Base-by-base conservation (phyloP, 1,140 invertebrate genomes). In the Philopotamus ludificatus region DNA sequence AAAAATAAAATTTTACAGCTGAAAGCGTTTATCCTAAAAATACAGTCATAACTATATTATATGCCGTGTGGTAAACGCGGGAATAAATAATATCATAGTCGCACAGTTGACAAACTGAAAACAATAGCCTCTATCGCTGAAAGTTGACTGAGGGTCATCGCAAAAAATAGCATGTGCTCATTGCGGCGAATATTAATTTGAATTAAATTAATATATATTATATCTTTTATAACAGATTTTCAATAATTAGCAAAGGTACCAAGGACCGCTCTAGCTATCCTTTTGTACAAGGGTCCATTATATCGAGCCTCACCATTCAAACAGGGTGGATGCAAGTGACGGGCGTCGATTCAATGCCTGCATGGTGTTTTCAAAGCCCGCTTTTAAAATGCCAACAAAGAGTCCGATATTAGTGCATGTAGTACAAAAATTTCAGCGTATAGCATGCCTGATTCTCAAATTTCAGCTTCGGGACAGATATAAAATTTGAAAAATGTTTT, bases 101-200 rank as follows among this genome's bases (percentile, higher is more conserved):
- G 41, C 61, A 68, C 66, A 68, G 66, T 64, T 54, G 61, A 68
- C 66, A 63, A 64, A 60, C 55, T 64, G 49, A 68, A 68, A 68
- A 68, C 66, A 68, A 68, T 68, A 28, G 45, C 26, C 60, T 23
- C 16, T 68, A 64, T 68, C 66, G 55, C 61, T 59, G 28, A 68
- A 68, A 68, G 47, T 68, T 51, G 47, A 60, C 55, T 41, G 49
- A 22, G 25, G 23, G 28, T 12, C 28, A 34, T 34, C 28, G 12
- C 28, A 34, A 12, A 34, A 34, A 34, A 34, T 34, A 7, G 28
- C 28, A 7, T 34, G 12, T 34, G 28, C 4, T 34, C 4, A 34
- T 34, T 34, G 4, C 28, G 28, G 4, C 4, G 28, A 34, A 34
- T 34, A 34, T 34, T 12, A 34, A 34, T 12, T 7, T 12, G 28